Conservation (phyloP, 2,888 invertebrate species). For the Dryococelus australis region DNA sequence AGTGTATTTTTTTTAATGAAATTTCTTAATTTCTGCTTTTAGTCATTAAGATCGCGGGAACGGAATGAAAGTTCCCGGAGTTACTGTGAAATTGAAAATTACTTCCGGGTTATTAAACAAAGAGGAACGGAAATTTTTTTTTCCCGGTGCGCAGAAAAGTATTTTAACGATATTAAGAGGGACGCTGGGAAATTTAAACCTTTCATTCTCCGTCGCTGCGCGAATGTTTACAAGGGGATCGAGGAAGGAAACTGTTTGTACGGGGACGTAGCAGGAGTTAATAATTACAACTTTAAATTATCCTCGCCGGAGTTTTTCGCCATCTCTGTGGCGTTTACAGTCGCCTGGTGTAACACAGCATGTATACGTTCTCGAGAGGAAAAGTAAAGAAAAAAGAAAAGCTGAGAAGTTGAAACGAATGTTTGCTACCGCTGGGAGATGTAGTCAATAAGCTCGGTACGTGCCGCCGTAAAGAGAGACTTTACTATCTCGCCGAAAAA, state of each 20-base stretch:
- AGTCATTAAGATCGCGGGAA: too few species aligned
- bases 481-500: conserved; percentile 22
- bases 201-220: conserved; percentile 3
- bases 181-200: neutral
- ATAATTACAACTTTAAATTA: conserved; percentile 24
- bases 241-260: neutral
- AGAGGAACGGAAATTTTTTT: neutral
- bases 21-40: too few species aligned
- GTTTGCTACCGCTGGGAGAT: conserved; percentile 24
- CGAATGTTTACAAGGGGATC: neutral
- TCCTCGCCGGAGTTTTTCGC: neutral
- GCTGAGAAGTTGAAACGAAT: conserved; percentile 1
- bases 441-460: conserved; percentile 22
- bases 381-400: conserved; percentile 11
- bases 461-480: conserved; percentile 23
- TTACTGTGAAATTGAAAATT: neutral
- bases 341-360: neutral
- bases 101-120: neutral
- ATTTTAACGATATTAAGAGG: conserved; percentile 12
- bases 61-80: neutral
- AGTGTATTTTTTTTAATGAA: too few species aligned
- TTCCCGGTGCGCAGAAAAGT: neutral
- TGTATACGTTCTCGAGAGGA: neutral
- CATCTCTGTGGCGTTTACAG: neutral
- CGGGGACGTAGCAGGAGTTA: neutral